phyloP scores from a whole-genome alignment of 2,888 invertebrate genomes.

The Noctua pronuba region DNA sequence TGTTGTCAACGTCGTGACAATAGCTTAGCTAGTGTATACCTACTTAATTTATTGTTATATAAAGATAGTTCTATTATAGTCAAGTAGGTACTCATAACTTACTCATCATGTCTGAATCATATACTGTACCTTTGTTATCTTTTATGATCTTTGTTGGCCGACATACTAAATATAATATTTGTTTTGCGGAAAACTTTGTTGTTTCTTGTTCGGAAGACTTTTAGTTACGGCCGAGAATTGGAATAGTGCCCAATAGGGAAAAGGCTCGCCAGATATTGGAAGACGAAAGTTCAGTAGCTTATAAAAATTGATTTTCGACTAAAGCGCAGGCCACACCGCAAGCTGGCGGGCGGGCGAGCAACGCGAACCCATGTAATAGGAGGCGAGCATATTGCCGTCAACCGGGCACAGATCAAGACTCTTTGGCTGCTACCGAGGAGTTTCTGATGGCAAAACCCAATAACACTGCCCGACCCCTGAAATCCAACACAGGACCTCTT shows the following conservation, averaged over 20 bases:
- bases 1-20: constrained; percentile 17
- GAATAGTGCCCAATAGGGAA: constrained; percentile 34
- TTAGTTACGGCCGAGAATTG: constrained; percentile 16
- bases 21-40: not conserved
- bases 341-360: no score
- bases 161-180: constrained; percentile 28
- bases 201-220: constrained; percentile 3
- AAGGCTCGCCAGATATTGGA: not conserved
- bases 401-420: no score
- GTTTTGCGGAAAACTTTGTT: constrained; percentile 30
- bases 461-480: no score
- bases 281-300: not conserved
- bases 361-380: no score
- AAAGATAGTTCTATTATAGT: constrained; percentile 17
- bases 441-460: no score
- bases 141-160: constrained; percentile 46
- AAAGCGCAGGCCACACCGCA: no score
- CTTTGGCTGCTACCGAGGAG: no score
- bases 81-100: constrained; percentile 19
- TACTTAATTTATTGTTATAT: not conserved
- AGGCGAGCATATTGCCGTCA: no score
- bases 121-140: constrained; percentile 50
- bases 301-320: not conserved
- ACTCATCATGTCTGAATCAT: constrained; percentile 51
- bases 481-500: no score